Percentiles rank a stretch among this genome's conserved stretches.
These are phyloP conservation scores for Ambastaia sidthimunki DNA, from an alignment of 2,797 vertebrate genomes.

Conservation along the genomic window DNA sequence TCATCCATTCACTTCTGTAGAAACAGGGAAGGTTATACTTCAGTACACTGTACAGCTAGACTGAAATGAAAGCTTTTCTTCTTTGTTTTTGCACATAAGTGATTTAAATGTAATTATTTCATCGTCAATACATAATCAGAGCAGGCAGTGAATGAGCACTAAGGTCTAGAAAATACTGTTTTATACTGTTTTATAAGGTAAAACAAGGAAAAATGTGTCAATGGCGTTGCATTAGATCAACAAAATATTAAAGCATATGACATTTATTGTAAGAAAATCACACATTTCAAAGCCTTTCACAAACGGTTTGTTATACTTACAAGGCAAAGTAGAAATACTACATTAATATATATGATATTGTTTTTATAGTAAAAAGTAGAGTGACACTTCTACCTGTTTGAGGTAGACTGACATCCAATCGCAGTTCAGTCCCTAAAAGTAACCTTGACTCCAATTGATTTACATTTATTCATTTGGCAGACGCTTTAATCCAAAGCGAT, in stretches of 20 bases:
- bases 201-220: neutral
- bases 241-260: too few species aligned
- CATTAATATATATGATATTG: too few species aligned
- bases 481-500: too few species aligned
- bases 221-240: neutral
- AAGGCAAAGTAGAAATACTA: too few species aligned
- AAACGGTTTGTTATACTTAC: neutral
- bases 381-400: neutral
- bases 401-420: too few species aligned
- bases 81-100: neutral
- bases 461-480: too few species aligned
- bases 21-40: conserved; percentile 8
- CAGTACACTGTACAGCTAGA: conserved; percentile 15
- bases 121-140: neutral
- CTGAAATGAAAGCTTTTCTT: conserved; percentile 20
- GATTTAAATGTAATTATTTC: conserved; percentile 5
- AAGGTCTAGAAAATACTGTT: neutral
- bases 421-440: too few species aligned
- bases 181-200: too few species aligned
- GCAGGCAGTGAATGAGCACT: neutral
- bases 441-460: too few species aligned
- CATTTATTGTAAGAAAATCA: too few species aligned
- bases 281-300: neutral
- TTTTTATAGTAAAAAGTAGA: neutral
- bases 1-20: conserved; percentile 11